Percentiles rank a stretch among this genome's conserved stretches.
Conservation (phyloP, 2,888 invertebrate genomes). For the Ceraclea dissimilis region DNA sequence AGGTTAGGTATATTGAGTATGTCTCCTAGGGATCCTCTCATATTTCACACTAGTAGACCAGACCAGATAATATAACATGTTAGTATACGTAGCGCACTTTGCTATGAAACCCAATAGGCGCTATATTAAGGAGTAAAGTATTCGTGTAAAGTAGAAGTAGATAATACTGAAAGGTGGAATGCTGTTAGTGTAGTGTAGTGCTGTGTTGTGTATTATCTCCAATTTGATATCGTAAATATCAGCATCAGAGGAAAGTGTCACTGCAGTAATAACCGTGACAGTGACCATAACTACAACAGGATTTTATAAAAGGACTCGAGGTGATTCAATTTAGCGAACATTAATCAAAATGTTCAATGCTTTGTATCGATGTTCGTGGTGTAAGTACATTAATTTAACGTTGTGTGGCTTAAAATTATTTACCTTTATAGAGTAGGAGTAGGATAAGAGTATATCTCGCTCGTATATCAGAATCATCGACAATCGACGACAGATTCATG, state of each 20-base stretch:
- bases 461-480: conserved; percentile 13
- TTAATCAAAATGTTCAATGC: not conserved
- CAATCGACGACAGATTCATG: conserved; percentile 26
- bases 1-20: too few relatives aligned
- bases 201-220: not conserved
- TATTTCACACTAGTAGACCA: not conserved
- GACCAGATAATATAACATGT: not conserved
- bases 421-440: not conserved
- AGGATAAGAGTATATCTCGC: not conserved
- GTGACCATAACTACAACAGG: not conserved
- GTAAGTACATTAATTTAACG: not conserved
- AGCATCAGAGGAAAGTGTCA: not conserved
- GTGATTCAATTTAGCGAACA: not conserved
- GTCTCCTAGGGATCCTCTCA: not conserved
- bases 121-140: not conserved
- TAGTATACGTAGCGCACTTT: too few relatives aligned
- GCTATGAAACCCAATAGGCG: not conserved
- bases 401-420: not conserved
- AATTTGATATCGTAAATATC: not conserved
- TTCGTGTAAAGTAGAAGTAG: too few relatives aligned
- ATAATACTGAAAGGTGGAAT: too few relatives aligned
- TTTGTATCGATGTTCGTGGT: not conserved
- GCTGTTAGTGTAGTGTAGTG: too few relatives aligned
- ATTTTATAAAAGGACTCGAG: not conserved
- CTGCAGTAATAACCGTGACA: not conserved